Evolutionary conservation across 2,888 invertebrate genomes (phyloP).

Genomic region (Heteropelma amictum): DNA sequence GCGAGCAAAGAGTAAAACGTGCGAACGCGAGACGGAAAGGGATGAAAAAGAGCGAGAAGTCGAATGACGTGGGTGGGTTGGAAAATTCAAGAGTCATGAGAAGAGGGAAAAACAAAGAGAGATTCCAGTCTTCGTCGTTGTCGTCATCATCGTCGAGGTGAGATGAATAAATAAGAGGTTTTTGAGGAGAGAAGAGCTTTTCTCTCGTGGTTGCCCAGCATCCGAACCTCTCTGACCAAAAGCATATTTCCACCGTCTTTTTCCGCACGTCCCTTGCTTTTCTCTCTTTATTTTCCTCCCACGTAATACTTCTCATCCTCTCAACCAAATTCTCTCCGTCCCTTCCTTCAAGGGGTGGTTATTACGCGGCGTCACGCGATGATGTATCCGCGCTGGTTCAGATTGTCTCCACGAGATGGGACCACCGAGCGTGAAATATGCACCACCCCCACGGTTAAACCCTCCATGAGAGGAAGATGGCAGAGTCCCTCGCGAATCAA

Average conservation of each 20-base stretch:
- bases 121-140: too few species aligned
- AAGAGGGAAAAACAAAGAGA: conserved; percentile 35
- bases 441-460: conserved; percentile 73
- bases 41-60: conserved; percentile 20
- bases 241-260: conserved; percentile 15
- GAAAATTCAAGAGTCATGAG: conserved; percentile 46
- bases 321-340: neutral
- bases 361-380: conserved; percentile 77
- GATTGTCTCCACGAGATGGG: conserved; percentile 78
- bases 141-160: conserved; percentile 65
- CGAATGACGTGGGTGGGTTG: conserved; percentile 32
- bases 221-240: conserved; percentile 42
- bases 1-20: conserved; percentile 7
- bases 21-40: conserved; percentile 4
- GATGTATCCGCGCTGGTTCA: conserved; percentile 77
- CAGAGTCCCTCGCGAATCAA: conserved; percentile 35
- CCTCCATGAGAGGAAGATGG: conserved; percentile 58
- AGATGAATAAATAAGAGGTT: conserved; percentile 77
- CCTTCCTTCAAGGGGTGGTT: conserved; percentile 63
- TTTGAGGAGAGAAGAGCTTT: conserved; percentile 69
- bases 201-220: conserved; percentile 67
- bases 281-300: conserved; percentile 9
- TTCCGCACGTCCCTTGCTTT: neutral
- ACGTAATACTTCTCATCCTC: conserved; percentile 16
- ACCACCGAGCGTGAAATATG: conserved; percentile 78